Percentiles rank a stretch among this genome's conserved stretches.
These are phyloP conservation scores for Autographa gamma DNA, from an alignment of 2,888 invertebrate genomes.

Conservation along the genomic window DNA sequence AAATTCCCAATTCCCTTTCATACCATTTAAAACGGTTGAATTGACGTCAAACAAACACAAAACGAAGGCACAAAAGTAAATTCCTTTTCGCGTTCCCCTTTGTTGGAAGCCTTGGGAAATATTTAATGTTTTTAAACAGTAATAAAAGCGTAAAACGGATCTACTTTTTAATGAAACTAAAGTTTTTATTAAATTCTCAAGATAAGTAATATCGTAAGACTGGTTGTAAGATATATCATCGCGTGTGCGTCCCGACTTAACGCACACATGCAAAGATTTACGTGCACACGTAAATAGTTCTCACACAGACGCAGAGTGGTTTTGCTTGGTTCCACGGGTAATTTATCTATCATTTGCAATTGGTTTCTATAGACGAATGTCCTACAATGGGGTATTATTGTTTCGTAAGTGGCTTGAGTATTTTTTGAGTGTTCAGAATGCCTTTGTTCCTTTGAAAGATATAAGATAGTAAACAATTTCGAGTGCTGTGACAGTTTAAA, in stretches of 20 bases:
- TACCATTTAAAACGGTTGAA: constrained; percentile 33
- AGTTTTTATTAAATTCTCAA: constrained; percentile 18
- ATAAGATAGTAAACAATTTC: not conserved
- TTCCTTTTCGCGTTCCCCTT: constrained; percentile 29
- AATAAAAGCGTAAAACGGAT: constrained; percentile 20
- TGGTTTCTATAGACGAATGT: constrained; percentile 27
- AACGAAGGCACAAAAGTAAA: constrained; percentile 30
- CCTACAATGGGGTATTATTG: constrained; percentile 31
- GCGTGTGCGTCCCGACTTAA: constrained; percentile 28
- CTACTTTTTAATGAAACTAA: constrained; percentile 27
- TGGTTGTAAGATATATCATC: constrained; percentile 19
- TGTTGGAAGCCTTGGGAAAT: constrained; percentile 15
- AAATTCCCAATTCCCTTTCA: constrained; percentile 40
- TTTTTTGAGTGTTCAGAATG: not conserved
- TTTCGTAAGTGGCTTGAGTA: constrained; percentile 19
- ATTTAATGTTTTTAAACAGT: constrained; percentile 41
- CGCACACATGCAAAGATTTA: constrained; percentile 20
- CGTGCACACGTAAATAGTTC: constrained; percentile 11
- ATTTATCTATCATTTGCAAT: constrained; percentile 46
- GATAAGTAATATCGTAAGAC: constrained; percentile 21
- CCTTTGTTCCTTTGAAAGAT: constrained; percentile 6
- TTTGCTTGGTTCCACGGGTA: constrained; percentile 36
- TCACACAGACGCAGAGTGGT: constrained; percentile 25
- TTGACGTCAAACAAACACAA: constrained; percentile 34
- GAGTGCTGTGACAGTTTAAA: not conserved